A percentile compares a stretch with the other conserved stretches of the same genome.
Evolutionary conservation across 1,140 invertebrate species (phyloP).

Genomic region (Solen grandis): DNA sequence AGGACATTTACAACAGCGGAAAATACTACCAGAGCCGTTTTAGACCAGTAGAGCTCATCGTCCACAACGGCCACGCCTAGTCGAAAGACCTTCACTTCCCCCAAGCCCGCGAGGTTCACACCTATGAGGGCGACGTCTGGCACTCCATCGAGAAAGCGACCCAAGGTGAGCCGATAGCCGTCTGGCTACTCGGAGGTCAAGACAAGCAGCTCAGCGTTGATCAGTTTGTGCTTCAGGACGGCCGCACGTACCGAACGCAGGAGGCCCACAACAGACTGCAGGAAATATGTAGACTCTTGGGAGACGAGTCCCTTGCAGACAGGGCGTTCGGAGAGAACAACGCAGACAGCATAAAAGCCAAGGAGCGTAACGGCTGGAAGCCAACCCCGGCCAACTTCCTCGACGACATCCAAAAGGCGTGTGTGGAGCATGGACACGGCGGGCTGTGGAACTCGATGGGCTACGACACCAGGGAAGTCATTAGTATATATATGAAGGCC

Average conservation of each 20-base stretch:
- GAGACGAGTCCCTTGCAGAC: slow-evolving; percentile 10
- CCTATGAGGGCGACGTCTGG: slow-evolving; percentile 39
- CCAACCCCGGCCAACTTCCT: no score
- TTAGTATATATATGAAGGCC: slow-evolving; percentile 42
- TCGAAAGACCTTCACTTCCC: no score
- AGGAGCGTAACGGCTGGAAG: no score
- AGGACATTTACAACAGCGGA: slow-evolving; percentile 44
- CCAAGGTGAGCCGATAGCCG: slow-evolving; percentile 19
- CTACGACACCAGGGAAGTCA: slow-evolving; percentile 24
- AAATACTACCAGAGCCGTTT: not conserved
- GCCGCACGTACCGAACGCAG: no score
- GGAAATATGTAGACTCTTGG: not conserved
- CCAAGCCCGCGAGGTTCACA: no score
- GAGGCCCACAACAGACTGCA: slow-evolving; percentile 4
- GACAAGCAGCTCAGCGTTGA: slow-evolving; percentile 1
- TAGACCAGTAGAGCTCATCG: no score
- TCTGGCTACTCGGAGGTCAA: slow-evolving; percentile 26
- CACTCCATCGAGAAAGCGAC: slow-evolving; percentile 14
- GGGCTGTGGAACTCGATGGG: no score
- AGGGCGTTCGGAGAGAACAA: slow-evolving; percentile 35
- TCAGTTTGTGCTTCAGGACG: no score
- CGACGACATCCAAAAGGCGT: no score
- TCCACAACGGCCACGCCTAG: no score
- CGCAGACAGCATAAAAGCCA: slow-evolving; percentile 4
- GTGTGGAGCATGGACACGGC: no score